These are phyloP conservation scores for Calliphora vomitoria DNA, from an alignment of 2,888 invertebrate genomes.

Conservation along the genomic window DNA sequence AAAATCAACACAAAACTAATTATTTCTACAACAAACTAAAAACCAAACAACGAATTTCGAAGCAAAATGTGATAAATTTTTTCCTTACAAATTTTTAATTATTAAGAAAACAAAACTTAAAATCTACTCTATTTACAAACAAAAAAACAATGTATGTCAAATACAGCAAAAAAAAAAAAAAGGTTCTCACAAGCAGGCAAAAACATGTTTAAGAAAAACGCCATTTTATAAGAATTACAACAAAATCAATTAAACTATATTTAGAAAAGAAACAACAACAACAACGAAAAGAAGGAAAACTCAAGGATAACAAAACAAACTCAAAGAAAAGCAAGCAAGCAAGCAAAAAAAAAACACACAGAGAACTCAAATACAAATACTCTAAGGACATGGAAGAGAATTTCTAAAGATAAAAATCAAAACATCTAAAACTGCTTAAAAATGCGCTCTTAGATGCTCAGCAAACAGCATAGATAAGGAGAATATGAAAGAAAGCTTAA, in stretches of 20 bases:
- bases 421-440: slow-evolving; percentile 7
- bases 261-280: slow-evolving; percentile 19
- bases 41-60: slow-evolving; percentile 45
- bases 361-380: slow-evolving; percentile 52
- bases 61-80: slow-evolving; percentile 64
- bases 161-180: slow-evolving; percentile 4
- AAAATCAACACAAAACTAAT: slow-evolving; percentile 40
- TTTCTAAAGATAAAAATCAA: slow-evolving; percentile 33
- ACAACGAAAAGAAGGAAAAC: slow-evolving; percentile 45
- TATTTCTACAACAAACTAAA: slow-evolving; percentile 40
- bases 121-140: neutral
- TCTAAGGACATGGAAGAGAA: slow-evolving; percentile 69
- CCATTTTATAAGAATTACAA: slow-evolving; percentile 66
- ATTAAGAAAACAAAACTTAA: slow-evolving; percentile 34
- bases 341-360: neutral
- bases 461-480: slow-evolving; percentile 9
- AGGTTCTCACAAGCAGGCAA: slow-evolving; percentile 6
- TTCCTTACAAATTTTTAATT: neutral
- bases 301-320: neutral
- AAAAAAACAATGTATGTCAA: slow-evolving; percentile 52
- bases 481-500: slow-evolving; percentile 22
- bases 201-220: slow-evolving; percentile 66
- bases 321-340: slow-evolving; percentile 39
- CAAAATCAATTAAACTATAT: slow-evolving; percentile 43
- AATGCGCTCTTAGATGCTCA: slow-evolving; percentile 33